Conservation (phyloP, 2,797 vertebrate genomes). For the Lacerta bilineata region DNA sequence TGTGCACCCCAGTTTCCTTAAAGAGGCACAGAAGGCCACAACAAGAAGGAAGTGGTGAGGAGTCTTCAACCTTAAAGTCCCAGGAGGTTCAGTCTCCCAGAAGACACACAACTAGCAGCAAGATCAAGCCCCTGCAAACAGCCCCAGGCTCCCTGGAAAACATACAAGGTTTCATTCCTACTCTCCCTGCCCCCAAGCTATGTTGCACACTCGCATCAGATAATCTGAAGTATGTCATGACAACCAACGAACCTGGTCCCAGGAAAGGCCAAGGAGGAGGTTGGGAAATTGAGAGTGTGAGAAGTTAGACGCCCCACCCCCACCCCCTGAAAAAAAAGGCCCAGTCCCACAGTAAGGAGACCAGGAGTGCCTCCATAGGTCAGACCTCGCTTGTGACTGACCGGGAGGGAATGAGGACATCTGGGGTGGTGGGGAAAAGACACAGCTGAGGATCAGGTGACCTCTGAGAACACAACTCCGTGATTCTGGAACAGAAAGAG, state of each 20-base stretch:
- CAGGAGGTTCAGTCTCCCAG: background rate
- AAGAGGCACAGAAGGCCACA: background rate
- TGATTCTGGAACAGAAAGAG: constrained; percentile 81
- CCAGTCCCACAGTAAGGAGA: background rate
- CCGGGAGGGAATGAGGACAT: constrained; percentile 89
- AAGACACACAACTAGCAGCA: background rate
- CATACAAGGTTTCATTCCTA: background rate
- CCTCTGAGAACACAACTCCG: constrained; percentile 88
- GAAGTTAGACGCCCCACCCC: background rate
- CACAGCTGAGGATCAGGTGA: constrained; percentile 92
- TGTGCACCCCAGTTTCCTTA: background rate
- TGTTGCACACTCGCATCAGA: background rate
- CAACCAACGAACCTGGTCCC: constrained; percentile 1
- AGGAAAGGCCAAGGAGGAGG: background rate
- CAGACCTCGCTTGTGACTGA: constrained; percentile 89
- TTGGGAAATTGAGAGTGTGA: constrained; percentile 18
- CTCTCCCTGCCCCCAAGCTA: constrained; percentile 29
- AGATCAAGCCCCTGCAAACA: background rate
- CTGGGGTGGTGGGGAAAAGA: constrained; percentile 85
- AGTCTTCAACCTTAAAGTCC: background rate
- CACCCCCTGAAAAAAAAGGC: background rate
- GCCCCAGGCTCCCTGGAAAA: background rate
- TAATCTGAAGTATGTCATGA: constrained; percentile 25
- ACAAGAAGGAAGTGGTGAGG: background rate
- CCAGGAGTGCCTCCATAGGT: constrained; percentile 77